Evolutionary conservation across 2,888 invertebrate species (phyloP), one percentile per base, ranked within the genome.

Genomic region (Drosophila anomalata): DNA sequence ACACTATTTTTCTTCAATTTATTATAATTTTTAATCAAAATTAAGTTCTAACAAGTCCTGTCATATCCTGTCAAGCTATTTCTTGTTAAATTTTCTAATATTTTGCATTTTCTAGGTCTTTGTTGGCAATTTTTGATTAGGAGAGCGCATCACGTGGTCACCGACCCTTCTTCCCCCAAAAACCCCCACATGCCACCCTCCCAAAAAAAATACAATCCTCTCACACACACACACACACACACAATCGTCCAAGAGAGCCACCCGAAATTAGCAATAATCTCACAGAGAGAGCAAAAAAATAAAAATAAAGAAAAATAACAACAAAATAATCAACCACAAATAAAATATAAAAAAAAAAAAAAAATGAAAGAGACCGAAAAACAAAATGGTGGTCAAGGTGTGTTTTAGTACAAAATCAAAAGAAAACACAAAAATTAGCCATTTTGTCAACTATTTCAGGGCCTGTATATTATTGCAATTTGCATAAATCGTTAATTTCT

Each of bases 341-440:
- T 17, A 17, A 58, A 14, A 41, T 9, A 9, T 61, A 42, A 60
- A 55, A 54, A 58, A 51, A 55, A 14, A 14, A 54, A 58, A 51
- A 55, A 48, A 44, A 14, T 31, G 36, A 44, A 54, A 61, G 44
- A 52, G 47, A 39, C 57, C 61, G 46, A 51, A 51, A 70, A 69
- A 79, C 80, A 83, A 83, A 83, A 83, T 83, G 83, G 83, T 85
- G 68, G 84, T 53, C 76, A 73, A 73, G 78, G 83, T 83, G 83
- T 81, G 80, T 53, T 5, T 58, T 12, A n/a, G 48, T 67, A 54
- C 50, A 12, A 53, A 14, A 20, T 39, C n/a, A 22, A 36, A 22
- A 36, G 33, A 26, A 57, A 39, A n/a, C 20, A 14, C 14, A 20
- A 22, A 24, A 44, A 39, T 58, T 42, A 31, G 52, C 68, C 67